Evolutionary conservation across 2,113 vertebrate species (phyloP).

Genomic region (cat (Felis catus)): F.catus_Fca126_mat1.0 CM031420.1:111058001-111058500

Average conservation of each 20-base stretch:
- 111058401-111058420: background rate
- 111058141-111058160: background rate
- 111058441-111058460: no score
- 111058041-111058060: background rate
- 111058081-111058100: background rate
- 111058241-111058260: background rate
- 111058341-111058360: background rate
- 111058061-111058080: background rate
- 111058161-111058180: background rate
- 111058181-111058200: conserved; percentile 3
- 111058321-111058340: background rate
- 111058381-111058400: background rate
- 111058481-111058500: no score
- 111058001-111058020: background rate
- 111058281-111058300: conserved; percentile 1
- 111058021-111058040: background rate
- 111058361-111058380: background rate
- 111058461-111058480: no score
- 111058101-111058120: background rate
- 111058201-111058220: background rate
- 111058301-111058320: background rate
- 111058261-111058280: background rate
- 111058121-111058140: background rate
- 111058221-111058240: background rate
- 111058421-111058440: no score